Percentiles rank a stretch among this genome's conserved stretches.
Evolutionary conservation across 2,888 invertebrate genomes (phyloP).

Genomic region (Liopterus haemorrhoidalis): DNA sequence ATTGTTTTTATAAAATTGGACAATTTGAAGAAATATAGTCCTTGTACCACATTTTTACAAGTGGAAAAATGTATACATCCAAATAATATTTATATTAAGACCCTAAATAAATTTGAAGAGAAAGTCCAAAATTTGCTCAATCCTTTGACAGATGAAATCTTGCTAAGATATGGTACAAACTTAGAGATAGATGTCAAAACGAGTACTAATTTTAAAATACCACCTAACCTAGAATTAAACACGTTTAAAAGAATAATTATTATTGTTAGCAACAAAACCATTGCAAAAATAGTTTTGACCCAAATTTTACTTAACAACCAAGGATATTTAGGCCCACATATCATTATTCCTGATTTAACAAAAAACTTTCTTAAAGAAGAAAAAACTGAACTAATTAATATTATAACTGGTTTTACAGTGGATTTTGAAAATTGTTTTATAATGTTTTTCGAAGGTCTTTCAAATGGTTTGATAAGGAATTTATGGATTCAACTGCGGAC

Average conservation of each 20-base stretch:
- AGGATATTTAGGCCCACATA: slow-evolving; percentile 19
- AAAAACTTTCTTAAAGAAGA: slow-evolving; percentile 1
- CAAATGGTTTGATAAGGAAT: slow-evolving; percentile 16
- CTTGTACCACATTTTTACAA: slow-evolving; percentile 6
- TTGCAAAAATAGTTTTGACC: slow-evolving; percentile 29
- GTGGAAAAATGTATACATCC: slow-evolving; percentile 7
- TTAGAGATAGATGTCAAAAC: slow-evolving; percentile 31
- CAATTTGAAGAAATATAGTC: no score
- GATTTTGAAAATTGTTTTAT: slow-evolving; percentile 26
- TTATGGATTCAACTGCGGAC: slow-evolving; percentile 21
- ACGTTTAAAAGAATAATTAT: slow-evolving; percentile 29
- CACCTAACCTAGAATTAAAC: slow-evolving; percentile 7
- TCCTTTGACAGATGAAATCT: slow-evolving; percentile 28
- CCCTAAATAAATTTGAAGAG: slow-evolving; percentile 2
- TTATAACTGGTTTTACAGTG: slow-evolving; percentile 32
- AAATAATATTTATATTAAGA: slow-evolving; percentile 8
- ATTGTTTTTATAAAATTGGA: no score
- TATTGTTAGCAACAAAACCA: slow-evolving; percentile 25
- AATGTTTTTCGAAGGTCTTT: slow-evolving; percentile 31
- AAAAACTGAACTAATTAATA: slow-evolving; percentile 2
- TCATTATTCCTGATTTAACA: slow-evolving; percentile 25
- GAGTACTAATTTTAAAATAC: slow-evolving; percentile 22
- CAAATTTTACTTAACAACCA: slow-evolving; percentile 30
- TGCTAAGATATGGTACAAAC: slow-evolving; percentile 26
- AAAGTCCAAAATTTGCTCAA: slow-evolving; percentile 9